These are phyloP conservation scores for Zosterops borbonicus DNA, from an alignment of 2,113 vertebrate species.

Conservation along the genomic window DNA sequence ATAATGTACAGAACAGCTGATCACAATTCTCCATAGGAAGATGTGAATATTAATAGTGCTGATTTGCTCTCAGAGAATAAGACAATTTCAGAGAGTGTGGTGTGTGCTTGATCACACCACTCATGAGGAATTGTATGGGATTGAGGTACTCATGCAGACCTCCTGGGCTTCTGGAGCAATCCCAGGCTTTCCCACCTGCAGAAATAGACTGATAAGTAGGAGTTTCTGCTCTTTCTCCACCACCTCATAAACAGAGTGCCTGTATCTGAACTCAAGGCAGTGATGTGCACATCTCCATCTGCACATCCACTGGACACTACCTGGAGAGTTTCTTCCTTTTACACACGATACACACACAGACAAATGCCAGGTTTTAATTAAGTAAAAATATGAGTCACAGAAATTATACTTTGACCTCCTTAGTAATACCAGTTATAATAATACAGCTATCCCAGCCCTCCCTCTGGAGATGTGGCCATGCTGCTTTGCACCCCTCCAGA, in stretches of 20 bases:
- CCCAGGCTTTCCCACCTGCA: background rate
- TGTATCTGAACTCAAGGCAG: background rate
- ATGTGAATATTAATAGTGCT: conserved; percentile 1
- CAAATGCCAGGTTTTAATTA: background rate
- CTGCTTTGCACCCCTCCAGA: background rate
- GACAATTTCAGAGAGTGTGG: background rate
- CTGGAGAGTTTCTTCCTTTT: background rate
- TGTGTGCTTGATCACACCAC: background rate
- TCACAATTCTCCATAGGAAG: conserved; percentile 23
- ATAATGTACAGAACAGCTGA: conserved; percentile 31
- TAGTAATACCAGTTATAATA: background rate
- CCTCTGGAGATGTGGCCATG: background rate
- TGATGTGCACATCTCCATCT: background rate
- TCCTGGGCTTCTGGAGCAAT: background rate
- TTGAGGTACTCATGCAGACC: background rate
- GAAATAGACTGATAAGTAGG: background rate
- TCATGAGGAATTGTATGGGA: background rate
- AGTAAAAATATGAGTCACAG: background rate
- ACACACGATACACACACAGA: background rate
- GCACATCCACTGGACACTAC: background rate
- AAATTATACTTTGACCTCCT: background rate
- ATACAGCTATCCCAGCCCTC: background rate
- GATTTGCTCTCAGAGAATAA: conserved; percentile 10
- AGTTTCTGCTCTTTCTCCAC: background rate
- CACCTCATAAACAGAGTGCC: background rate